Percentiles rank a stretch among this genome's conserved stretches.
Evolutionary conservation across 1,140 invertebrate genomes (phyloP).

Genomic region (Latrodectus geometricus): DNA sequence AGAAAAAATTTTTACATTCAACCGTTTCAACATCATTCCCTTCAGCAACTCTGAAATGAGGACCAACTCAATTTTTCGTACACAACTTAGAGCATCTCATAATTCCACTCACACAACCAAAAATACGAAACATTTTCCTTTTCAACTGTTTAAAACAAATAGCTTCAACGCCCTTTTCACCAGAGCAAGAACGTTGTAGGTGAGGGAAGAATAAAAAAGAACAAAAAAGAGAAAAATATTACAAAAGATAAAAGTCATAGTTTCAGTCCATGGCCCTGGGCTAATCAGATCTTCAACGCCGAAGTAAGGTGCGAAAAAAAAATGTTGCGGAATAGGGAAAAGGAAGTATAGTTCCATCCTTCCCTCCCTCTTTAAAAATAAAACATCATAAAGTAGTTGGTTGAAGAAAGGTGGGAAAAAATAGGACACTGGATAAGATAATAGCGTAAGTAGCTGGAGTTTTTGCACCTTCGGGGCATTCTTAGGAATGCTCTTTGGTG

Average conservation of each 20-base stretch:
- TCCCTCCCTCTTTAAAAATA: background rate
- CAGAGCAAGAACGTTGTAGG: background rate
- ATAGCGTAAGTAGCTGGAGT: conserved; percentile 1
- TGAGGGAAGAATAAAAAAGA: too few relatives aligned
- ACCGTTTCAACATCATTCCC: too few relatives aligned
- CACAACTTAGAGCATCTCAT: too few relatives aligned
- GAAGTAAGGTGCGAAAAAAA: background rate
- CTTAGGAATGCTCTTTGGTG: background rate
- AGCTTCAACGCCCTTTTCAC: background rate
- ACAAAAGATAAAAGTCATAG: background rate
- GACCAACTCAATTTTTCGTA: too few relatives aligned
- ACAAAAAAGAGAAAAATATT: background rate
- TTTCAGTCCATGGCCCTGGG: background rate
- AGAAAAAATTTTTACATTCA: too few relatives aligned
- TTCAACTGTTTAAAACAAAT: conserved; percentile 5
- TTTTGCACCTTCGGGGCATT: background rate
- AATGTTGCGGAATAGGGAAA: background rate
- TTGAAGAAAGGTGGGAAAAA: background rate
- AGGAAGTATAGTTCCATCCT: too few relatives aligned
- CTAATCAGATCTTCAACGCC: background rate
- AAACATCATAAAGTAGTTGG: background rate
- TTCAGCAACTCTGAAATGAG: too few relatives aligned
- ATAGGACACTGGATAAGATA: conserved; percentile 7
- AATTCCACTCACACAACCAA: too few relatives aligned
- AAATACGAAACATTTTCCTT: too few relatives aligned